Evolutionary conservation across 64 coral and sea anemone genomes (phyloP).

Genomic region (Montipora foliosa): DNA sequence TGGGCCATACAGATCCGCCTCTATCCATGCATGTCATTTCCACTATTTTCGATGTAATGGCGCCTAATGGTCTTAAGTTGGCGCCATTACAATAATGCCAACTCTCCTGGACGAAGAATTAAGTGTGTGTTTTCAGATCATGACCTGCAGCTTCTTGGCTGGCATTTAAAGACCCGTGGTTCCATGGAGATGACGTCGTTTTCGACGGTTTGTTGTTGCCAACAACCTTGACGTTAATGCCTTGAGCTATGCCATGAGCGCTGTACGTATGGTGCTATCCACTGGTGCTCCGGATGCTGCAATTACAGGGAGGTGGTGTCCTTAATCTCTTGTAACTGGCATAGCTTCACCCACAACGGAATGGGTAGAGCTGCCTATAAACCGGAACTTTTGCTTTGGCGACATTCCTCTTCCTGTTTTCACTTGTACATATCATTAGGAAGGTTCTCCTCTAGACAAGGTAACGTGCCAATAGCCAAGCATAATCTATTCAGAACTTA

Average conservation of each 20-base stretch:
- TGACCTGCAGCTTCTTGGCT: constrained; percentile 27
- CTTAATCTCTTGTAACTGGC: background rate
- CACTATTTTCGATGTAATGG: constrained; percentile 21
- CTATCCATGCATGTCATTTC: constrained; percentile 43
- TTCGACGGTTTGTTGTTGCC: background rate
- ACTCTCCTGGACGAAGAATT: constrained; percentile 7
- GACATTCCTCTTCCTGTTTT: background rate
- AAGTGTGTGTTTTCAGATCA: constrained; percentile 17
- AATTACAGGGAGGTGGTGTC: background rate
- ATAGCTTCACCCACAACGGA: background rate
- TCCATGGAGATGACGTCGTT: background rate
- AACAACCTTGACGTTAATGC: background rate
- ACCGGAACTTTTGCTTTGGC: background rate
- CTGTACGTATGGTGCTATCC: background rate
- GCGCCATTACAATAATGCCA: background rate
- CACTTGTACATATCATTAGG: constrained; percentile 8
- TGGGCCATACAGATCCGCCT: constrained; percentile 55
- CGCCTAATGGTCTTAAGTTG: no score
- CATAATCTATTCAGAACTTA: constrained; percentile 63
- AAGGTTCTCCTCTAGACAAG: constrained; percentile 27
- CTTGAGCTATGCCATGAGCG: background rate
- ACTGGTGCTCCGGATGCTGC: constrained; percentile 8
- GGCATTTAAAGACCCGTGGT: constrained; percentile 27
- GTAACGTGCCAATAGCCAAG: constrained; percentile 57
- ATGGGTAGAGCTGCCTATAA: background rate